phyloP scores from a whole-genome alignment of 1,140 invertebrate species.

The Zophobas morio region DNA sequence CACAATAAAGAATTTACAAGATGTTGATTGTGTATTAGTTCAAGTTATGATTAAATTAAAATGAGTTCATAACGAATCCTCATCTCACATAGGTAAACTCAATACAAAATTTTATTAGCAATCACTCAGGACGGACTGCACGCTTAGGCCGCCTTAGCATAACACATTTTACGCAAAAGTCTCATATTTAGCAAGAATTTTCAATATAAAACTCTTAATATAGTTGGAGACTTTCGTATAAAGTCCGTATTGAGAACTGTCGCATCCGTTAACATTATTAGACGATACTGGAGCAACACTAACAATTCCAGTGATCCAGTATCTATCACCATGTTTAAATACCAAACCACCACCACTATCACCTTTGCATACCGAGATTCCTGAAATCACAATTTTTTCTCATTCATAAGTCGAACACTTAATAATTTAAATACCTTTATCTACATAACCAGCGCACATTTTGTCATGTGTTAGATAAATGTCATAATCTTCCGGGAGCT shows the following conservation, averaged over 20 bases:
- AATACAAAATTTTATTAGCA: too few species aligned
- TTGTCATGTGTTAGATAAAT: constrained; percentile 23
- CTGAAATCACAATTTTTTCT: neutral
- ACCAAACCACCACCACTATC: constrained; percentile 16
- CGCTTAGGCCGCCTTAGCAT: too few species aligned
- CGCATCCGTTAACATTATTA: neutral
- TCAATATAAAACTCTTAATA: constrained; percentile 11
- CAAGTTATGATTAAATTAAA: too few species aligned
- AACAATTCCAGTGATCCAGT: constrained; percentile 36
- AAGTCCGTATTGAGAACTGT: constrained; percentile 19
- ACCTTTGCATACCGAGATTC: constrained; percentile 1
- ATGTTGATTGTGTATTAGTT: too few species aligned
- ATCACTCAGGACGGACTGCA: too few species aligned
- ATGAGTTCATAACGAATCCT: too few species aligned
- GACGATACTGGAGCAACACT: constrained; percentile 18
- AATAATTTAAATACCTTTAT: neutral
- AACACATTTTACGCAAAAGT: too few species aligned
- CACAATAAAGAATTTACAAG: too few species aligned
- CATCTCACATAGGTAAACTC: too few species aligned
- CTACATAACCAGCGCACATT: constrained; percentile 20
- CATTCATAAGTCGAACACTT: too few species aligned
- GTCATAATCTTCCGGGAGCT: constrained; percentile 18
- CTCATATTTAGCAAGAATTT: too few species aligned
- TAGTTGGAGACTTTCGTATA: constrained; percentile 16
- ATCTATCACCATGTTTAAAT: neutral